These are phyloP conservation scores for Metallyticus violacea DNA, from an alignment of 2,888 invertebrate genomes.

Conservation along the genomic window DNA sequence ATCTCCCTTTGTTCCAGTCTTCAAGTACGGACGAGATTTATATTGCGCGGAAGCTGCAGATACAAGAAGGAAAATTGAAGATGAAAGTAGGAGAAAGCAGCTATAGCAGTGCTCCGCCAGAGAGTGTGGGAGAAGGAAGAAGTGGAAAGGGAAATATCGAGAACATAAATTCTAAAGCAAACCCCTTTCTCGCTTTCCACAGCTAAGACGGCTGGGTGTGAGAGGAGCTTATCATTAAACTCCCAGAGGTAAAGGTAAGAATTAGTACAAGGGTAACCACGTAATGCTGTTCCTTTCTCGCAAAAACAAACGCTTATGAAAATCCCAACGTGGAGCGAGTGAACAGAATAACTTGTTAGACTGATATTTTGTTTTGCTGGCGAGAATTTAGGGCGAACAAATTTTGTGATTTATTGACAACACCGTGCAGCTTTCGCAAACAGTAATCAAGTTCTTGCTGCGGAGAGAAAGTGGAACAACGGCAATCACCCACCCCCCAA, in stretches of 20 bases:
- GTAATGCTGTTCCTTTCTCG: not conserved
- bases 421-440: not conserved
- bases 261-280: not conserved
- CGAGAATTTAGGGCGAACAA: not conserved
- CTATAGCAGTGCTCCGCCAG: not conserved
- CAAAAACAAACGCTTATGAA: not conserved
- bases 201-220: not conserved
- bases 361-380: not conserved
- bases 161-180: conserved; percentile 3
- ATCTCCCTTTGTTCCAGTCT: not conserved
- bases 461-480: not conserved
- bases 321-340: not conserved
- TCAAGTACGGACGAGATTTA: not conserved
- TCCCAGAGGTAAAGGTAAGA: not conserved
- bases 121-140: not conserved
- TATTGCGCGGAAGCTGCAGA: not conserved
- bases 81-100: not conserved
- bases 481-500: not conserved
- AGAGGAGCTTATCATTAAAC: not conserved
- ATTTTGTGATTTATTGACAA: not conserved
- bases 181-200: not conserved
- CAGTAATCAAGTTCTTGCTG: not conserved
- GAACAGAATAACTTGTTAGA: too few species aligned
- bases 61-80: not conserved
- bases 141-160: not conserved